Base-by-base conservation (phyloP, 2,113 vertebrate species). In the Passer domesticus region DNA sequence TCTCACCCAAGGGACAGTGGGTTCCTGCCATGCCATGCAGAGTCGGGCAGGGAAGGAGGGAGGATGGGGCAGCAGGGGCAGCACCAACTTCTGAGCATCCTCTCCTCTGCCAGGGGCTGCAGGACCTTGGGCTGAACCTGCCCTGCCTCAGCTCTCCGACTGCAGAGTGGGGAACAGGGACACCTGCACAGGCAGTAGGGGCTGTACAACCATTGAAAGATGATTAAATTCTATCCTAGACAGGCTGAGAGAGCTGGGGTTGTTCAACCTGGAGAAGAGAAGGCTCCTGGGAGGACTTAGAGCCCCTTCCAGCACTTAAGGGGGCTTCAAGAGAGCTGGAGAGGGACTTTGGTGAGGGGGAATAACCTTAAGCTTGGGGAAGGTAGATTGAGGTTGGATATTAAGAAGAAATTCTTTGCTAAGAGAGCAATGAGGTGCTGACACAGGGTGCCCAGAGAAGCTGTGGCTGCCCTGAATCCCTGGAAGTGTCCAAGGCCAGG, bases 171-270 rank as follows among this genome's bases (percentile, higher is more conserved):
- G 62, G 53, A 49, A 18, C 78, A 25, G 35, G 52, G 18, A 22
- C 14, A n/a, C 0, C 2, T 10, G 39, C 44, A 13, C 3, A 3
- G 23, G 20, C 9, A 4, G 15, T 13, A 4, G 18, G 6, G 30
- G 21, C 22, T 43, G 58, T 56, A 27, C 24, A 69, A 0, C 12
- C 19, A 4, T 30, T 43, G 10, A 39, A 82, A 77, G 46, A 14
- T 53, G 10, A 46, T 67, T 5, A n/a, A 56, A 39, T 67, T 69
- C n/a, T 49, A 2, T 49, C 35, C 49, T 21, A 21, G 49, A 24
- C 35, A 28, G 31, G 31, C 49, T 63, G 43, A 23, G 43, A 37
- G 55, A 56, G 49, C 22, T 63, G 49, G 12, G 8, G 15, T 3
- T 77, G 22, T 47, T 63, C 87, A 56, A 6, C 25, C 63, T 49